Conservation (phyloP, 2,113 vertebrate species). For the Corythaixoides concolor region DNA sequence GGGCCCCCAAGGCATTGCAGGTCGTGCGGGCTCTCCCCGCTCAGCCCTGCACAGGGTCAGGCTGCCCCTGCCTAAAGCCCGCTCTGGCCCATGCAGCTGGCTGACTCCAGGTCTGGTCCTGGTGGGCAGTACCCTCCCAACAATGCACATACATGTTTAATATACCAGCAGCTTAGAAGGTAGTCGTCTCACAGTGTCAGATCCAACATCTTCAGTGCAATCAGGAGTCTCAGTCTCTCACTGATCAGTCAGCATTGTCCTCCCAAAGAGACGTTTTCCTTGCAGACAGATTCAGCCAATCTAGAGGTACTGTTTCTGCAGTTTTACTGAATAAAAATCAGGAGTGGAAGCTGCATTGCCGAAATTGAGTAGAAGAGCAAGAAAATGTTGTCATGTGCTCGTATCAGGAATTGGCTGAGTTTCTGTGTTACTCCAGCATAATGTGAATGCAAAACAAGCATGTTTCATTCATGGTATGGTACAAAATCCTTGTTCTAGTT, state of each 20-base stretch:
- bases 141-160: background rate
- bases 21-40: rapidly evolving
- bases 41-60: too few relatives aligned
- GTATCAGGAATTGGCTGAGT: background rate
- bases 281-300: background rate
- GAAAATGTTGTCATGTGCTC: background rate
- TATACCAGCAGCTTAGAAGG: background rate
- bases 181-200: background rate
- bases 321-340: background rate
- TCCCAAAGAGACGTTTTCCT: background rate
- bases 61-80: background rate
- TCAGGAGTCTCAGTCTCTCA: background rate
- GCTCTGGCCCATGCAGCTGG: background rate
- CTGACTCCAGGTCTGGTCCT: background rate
- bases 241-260: background rate
- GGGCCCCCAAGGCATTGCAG: too few relatives aligned
- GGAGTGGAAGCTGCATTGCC: background rate
- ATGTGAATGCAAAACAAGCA: background rate
- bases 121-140: background rate
- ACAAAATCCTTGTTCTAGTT: background rate
- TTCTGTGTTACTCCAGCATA: background rate
- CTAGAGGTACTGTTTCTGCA: background rate
- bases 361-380: background rate
- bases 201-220: background rate
- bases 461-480: background rate